Percentiles rank a stretch among this genome's conserved stretches.
Evolutionary conservation across 2,888 invertebrate species (phyloP).

Genomic region (Tetranychus truncatus): DNA sequence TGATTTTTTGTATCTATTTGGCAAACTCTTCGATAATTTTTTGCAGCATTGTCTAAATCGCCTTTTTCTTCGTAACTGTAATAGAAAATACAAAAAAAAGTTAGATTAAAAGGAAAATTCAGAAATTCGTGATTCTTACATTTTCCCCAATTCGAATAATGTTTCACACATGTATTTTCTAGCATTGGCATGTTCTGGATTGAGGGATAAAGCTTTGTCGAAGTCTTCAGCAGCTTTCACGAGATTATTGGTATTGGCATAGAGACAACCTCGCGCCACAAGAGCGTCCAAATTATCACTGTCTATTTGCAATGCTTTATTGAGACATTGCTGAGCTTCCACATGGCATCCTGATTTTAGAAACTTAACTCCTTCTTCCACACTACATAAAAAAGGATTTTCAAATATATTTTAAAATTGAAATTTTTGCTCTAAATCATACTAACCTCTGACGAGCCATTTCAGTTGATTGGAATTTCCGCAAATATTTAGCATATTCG

Average conservation of each 20-base stretch:
- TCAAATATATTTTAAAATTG: neutral
- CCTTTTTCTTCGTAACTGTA: slow-evolving; percentile 14
- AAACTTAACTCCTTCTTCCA: slow-evolving; percentile 84
- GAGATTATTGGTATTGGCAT: slow-evolving; percentile 77
- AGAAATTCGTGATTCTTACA: slow-evolving; percentile 30
- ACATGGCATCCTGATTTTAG: slow-evolving; percentile 80
- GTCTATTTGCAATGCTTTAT: slow-evolving; percentile 78
- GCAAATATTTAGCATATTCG: neutral
- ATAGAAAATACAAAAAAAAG: slow-evolving; percentile 4
- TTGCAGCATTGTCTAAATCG: slow-evolving; percentile 11
- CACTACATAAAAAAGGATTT: slow-evolving; percentile 37
- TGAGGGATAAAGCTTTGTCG: slow-evolving; percentile 67
- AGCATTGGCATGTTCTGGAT: slow-evolving; percentile 77
- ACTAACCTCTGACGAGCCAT: neutral
- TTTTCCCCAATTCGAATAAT: slow-evolving; percentile 61
- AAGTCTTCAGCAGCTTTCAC: slow-evolving; percentile 85
- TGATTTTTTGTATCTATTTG: slow-evolving; percentile 12
- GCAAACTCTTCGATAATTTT: slow-evolving; percentile 8
- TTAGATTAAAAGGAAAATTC: neutral
- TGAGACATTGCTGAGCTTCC: slow-evolving; percentile 82
- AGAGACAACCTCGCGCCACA: slow-evolving; percentile 73
- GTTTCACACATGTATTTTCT: slow-evolving; percentile 86
- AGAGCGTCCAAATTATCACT: slow-evolving; percentile 76
- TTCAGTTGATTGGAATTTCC: neutral
- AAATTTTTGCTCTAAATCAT: neutral